These are phyloP conservation scores for Psittacula derbiana DNA, from an alignment of 2,797 vertebrate genomes.

Conservation along the genomic window DNA sequence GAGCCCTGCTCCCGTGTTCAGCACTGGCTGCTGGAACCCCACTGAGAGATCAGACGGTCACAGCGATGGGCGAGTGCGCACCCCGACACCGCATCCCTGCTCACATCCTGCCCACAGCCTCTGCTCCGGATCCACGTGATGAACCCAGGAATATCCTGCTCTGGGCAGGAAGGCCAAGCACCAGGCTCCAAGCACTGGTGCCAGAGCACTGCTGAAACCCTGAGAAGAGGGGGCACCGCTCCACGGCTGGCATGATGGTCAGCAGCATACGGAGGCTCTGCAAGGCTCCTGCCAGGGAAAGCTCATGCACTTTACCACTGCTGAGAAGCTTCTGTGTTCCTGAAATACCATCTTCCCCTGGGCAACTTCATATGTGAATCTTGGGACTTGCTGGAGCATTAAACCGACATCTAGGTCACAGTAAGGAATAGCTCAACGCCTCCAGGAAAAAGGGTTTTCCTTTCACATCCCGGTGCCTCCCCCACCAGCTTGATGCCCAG, in stretches of 20 bases:
- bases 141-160: not conserved
- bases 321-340: slow-evolving; percentile 59
- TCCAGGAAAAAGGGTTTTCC: slow-evolving; percentile 60
- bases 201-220: not conserved
- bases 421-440: slow-evolving; percentile 20
- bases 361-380: slow-evolving; percentile 9
- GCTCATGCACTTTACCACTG: slow-evolving; percentile 22
- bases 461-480: not conserved
- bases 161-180: not conserved
- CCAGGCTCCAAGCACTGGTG: not conserved
- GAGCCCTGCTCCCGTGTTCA: not conserved
- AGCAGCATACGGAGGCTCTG: not conserved
- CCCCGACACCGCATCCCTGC: fast-evolving
- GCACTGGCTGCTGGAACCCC: not conserved
- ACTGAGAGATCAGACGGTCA: fast-evolving
- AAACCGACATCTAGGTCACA: slow-evolving; percentile 43
- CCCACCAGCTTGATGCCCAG: not conserved
- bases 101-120: not conserved
- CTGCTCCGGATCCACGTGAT: fast-evolving
- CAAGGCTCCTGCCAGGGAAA: slow-evolving; percentile 33
- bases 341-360: slow-evolving; percentile 54
- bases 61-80: fast-evolving
- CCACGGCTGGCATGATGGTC: not conserved
- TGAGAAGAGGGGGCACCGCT: not conserved
- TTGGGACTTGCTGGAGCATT: slow-evolving; percentile 23